Conservation (phyloP, 2,888 invertebrate genomes). For the Ariolimax columbianus region DNA sequence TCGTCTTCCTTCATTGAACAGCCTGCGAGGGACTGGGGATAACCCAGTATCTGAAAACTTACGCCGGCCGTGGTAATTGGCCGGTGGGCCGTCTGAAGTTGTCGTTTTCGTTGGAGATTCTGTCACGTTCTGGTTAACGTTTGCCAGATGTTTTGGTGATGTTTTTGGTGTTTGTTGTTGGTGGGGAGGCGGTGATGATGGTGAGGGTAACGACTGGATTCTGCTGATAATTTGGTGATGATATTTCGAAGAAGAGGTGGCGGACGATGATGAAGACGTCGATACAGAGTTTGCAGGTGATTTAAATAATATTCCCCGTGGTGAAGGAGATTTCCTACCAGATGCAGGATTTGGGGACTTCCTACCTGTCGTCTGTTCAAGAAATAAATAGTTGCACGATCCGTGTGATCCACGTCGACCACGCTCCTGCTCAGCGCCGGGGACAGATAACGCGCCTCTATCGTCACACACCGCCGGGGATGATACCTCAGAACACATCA, state of each 20-base stretch:
- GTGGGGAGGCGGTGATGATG: conserved; percentile 43
- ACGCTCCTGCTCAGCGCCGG: neutral
- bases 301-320: conserved; percentile 29
- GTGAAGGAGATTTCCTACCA: neutral
- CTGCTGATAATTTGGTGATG: conserved; percentile 1
- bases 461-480: conserved; percentile 10
- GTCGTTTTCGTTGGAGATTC: neutral
- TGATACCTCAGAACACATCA: neutral
- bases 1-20: conserved; percentile 35
- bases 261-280: conserved; percentile 22
- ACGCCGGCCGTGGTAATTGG: conserved; percentile 35
- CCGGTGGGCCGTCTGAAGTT: conserved; percentile 3
- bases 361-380: conserved; percentile 27
- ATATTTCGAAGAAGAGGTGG: conserved; percentile 25
- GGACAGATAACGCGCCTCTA: conserved; percentile 25
- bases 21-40: conserved; percentile 35
- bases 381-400: conserved; percentile 46
- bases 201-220: conserved; percentile 14
- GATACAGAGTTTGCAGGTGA: conserved; percentile 5
- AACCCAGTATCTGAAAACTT: conserved; percentile 49
- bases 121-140: neutral
- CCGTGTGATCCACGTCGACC: conserved; percentile 37
- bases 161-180: conserved; percentile 1
- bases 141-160: conserved; percentile 26
- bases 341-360: neutral